A percentile compares a stretch with the other conserved stretches of the same genome.
phyloP scores from a whole-genome alignment of 2,888 invertebrate genomes.

The Scelioninae gen. 1 region DNA sequence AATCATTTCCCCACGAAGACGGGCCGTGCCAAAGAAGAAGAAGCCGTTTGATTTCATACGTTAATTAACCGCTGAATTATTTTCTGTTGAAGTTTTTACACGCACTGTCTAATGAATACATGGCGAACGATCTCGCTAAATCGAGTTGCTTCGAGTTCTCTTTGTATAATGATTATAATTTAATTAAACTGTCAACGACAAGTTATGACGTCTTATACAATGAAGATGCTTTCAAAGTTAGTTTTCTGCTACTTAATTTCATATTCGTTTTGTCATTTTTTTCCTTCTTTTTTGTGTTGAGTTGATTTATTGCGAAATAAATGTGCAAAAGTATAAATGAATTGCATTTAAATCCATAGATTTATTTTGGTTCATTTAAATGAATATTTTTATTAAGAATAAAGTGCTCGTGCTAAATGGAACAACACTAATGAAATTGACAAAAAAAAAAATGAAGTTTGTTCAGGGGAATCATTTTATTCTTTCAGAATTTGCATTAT shows the following conservation, averaged over 20 bases:
- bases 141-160: background rate
- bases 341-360: conserved; percentile 1
- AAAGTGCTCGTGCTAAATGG: conserved; percentile 1
- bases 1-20: conserved; percentile 10
- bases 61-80: conserved; percentile 52
- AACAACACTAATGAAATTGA: conserved; percentile 22
- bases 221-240: background rate
- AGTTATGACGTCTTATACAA: no score
- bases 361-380: background rate
- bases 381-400: conserved; percentile 25
- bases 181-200: conserved; percentile 4
- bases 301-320: background rate
- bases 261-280: background rate
- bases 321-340: background rate
- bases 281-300: background rate
- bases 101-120: conserved; percentile 22
- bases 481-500: conserved; percentile 23
- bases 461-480: background rate
- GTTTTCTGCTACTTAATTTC: background rate
- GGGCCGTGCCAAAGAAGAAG: conserved; percentile 18
- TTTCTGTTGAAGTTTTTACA: conserved; percentile 21
- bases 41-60: conserved; percentile 35
- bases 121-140: background rate
- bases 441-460: conserved; percentile 20
- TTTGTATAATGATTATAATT: conserved; percentile 23